Evolutionary conservation across 2,888 invertebrate genomes (phyloP), one percentile per base, ranked within the genome.

Genomic region (Drosophila peninsularis): DNA sequence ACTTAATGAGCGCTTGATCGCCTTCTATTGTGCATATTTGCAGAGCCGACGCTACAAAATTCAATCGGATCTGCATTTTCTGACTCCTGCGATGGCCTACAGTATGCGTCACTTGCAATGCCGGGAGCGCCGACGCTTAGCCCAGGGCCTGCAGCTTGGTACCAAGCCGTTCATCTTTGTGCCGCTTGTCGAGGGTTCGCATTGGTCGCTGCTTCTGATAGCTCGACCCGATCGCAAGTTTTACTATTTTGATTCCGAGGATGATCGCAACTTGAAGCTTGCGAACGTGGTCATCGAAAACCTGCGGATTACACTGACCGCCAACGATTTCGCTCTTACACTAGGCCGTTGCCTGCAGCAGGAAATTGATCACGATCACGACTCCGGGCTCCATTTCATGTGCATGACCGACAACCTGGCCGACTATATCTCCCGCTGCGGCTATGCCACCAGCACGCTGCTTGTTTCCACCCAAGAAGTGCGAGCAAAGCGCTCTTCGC

Each of bases 401-500:
- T 84, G 80, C 57, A 80, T 80, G 80, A 34, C 75, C 5, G 78
- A 80, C 11, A 53, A 57, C 21, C 30, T 78, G 49, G 78, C 75
- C 4, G 84, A 84, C 3, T 80, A 84, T 19, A 74, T 73, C 4
- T 19, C 37, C 2, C 63, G 66, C 17, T 84, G 82, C 7, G 82
- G 82, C 14, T 81, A 62, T 50, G 85, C 85, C n/a, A 62, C 75
- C 34, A 81, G 80, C 49, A 68, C 82, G 0, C 24, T 80, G 27
- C 70, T 80, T 7, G 61, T 84, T n/a, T 60, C 84, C 14, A 5
- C 19, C 5, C 74, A 80, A 5, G 63, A 81, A 27, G 65, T 80
- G 7, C 21, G 19, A 0, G 42, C 27, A 21, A 84, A 66, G 70
- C 84, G 80, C 7, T 5, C 24, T 1, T 24, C 27, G 6, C 50